These are phyloP conservation scores for Seriola quinqueradiata DNA, from an alignment of 2,113 vertebrate genomes.

Conservation along the genomic window DNA sequence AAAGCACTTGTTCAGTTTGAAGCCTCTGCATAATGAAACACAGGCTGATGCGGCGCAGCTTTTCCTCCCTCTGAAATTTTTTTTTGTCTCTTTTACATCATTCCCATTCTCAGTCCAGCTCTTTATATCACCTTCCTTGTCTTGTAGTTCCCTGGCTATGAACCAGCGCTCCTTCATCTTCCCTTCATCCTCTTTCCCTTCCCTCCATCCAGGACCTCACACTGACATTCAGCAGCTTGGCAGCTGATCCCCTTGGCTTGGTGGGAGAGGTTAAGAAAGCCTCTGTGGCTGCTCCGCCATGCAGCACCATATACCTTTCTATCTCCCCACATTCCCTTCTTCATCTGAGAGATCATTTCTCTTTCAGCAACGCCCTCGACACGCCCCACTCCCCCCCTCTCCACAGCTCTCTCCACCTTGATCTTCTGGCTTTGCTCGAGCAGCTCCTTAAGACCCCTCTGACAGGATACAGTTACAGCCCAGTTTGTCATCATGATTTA, in stretches of 20 bases:
- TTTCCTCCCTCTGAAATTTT: constrained; percentile 23
- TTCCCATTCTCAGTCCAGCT: constrained; percentile 12
- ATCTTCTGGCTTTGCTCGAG: constrained; percentile 65
- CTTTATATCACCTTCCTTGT: constrained; percentile 38
- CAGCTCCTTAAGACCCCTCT: constrained; percentile 67
- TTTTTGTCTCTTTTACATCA: constrained; percentile 26
- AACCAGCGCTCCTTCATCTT: constrained; percentile 1
- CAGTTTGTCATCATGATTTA: constrained; percentile 68
- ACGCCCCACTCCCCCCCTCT: constrained; percentile 1
- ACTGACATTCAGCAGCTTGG: constrained; percentile 49
- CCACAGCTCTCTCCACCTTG: constrained; percentile 39
- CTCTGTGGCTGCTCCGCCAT: constrained; percentile 22
- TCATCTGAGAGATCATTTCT: constrained; percentile 50
- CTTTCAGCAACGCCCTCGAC: not conserved
- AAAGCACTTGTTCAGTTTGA: constrained; percentile 41
- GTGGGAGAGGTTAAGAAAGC: constrained; percentile 49
- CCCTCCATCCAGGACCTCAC: constrained; percentile 34
- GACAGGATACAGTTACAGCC: constrained; percentile 64
- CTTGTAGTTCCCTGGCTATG: constrained; percentile 21
- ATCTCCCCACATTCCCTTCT: constrained; percentile 40
- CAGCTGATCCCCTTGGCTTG: constrained; percentile 59
- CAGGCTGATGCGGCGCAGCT: constrained; percentile 20
- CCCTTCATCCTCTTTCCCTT: constrained; percentile 11
- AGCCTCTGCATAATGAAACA: constrained; percentile 48
- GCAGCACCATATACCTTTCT: constrained; percentile 19